Base-by-base conservation (phyloP, 2,888 invertebrate species). In the Atherix ibis region DNA sequence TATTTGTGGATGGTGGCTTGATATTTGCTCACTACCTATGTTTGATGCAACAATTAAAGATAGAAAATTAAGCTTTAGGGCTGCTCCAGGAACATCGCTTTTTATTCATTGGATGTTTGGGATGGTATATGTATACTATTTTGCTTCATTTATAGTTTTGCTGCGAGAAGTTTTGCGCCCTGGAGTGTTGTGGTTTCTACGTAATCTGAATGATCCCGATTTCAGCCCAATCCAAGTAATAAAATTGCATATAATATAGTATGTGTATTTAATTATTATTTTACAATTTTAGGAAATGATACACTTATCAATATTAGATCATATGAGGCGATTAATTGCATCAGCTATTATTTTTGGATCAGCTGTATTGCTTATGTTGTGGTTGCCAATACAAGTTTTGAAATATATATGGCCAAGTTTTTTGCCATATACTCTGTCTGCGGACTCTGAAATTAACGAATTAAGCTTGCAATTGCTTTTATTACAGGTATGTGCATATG, bases 21-120 rank as follows among this genome's bases (percentile, higher is more conserved):
- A 98, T 54, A 83, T 98, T 37, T 98, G 98, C 55, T 95, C 97
- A 0, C 63, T 98, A 45, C 76, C 85, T 0, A 74, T 91, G 71
- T 87, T 89, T 47, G 88, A 89, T 53, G 87, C 89, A 2, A 83
- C 82, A 1, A 67, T 91, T 0, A 79, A 79, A 53, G 88, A 88
- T 52, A 73, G 97, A 25, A 82, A 91, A 55, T 70, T 76, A 0
- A 87, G 85, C 42, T 88, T 97, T 46, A 74, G 78, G 43, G 71
- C 82, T 0, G 91, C 94, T 0, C 97, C 97, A 0, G 92, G 92
- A 47, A 94, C 97, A 0, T 88, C 91, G 2, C 85, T 97, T 70
- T 97, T 97, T 55, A 82, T 98, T 35, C 97, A 98, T 58, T 98
- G 98, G 98, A 73, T 97, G 26, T 87, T 94, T 5, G 98, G 98